Percentiles rank a stretch among this genome's conserved stretches.
Conservation (phyloP, 1,140 invertebrate species). For the Hetaerina americana region DNA sequence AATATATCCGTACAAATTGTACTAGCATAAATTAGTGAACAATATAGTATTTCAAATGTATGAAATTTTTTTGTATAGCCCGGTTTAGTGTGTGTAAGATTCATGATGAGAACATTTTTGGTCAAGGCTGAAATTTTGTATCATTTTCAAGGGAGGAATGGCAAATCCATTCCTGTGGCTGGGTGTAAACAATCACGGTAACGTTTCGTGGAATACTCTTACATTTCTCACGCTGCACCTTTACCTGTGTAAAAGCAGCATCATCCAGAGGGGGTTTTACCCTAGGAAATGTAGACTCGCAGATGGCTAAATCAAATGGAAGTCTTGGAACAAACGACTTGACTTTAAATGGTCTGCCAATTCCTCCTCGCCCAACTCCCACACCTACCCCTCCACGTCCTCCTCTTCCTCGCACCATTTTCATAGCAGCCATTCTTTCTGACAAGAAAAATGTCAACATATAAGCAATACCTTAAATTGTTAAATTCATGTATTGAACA, state of each 20-base stretch:
- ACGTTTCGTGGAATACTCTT: no score
- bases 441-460: no score
- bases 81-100: not conserved
- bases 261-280: constrained; percentile 74
- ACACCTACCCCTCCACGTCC: not conserved
- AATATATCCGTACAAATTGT: no score
- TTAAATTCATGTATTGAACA: no score
- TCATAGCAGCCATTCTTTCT: not conserved
- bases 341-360: constrained; percentile 24
- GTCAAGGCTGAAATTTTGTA: not conserved
- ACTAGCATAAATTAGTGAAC: no score
- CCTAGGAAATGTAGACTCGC: constrained; percentile 75
- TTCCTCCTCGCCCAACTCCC: constrained; percentile 15
- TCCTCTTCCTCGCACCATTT: not conserved
- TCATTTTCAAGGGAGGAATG: no score
- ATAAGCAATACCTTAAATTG: no score
- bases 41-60: no score
- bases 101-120: constrained; percentile 1
- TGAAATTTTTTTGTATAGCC: no score
- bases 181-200: no score
- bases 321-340: constrained; percentile 69
- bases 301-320: constrained; percentile 80
- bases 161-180: no score
- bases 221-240: no score
- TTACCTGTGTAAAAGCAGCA: constrained; percentile 64